Base-by-base conservation (phyloP, 2,113 vertebrate species). In the Blennius ocellaris region DNA sequence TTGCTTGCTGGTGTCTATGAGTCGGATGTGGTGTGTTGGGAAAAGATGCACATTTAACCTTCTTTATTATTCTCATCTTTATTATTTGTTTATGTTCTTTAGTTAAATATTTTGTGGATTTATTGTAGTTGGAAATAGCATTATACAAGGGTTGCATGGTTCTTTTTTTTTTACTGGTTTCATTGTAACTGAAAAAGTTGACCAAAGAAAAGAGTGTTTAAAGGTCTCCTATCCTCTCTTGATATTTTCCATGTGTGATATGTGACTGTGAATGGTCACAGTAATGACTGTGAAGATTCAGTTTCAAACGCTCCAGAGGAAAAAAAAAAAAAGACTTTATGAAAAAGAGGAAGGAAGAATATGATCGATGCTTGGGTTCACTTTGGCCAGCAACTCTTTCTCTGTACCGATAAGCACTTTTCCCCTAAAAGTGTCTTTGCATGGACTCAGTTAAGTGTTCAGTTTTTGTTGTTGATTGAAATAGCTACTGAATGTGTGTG, bases 391-490 rank as follows among this genome's bases (percentile, higher is more conserved):
- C 73, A 81, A 62, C 73, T 73, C 66, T 39, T 43, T 11, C 55
- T 59, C 49, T 6, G 8, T 44, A 2, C 17, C 17, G 15, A 2
- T 0, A 48, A 52, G 47, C 8, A 11, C 12, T 54, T 38, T 61
- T 41, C 39, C 38, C 47, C 43, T 43, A 30, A 30, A 30, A 30
- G 21, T 11, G 0, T 57, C 68, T 62, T 38, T 72, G 68, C 49
- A 73, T 51, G 54, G 75, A 73, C 68, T 75, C 68, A 43, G 63
- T 87, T 81, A 81, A 71, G 73, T 66, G 65, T 69, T 81, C 30
- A 6, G 72, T 78, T 67, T 60, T 68, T 11, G 69, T 80, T 80
- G 84, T 80, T 87, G 89, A 91, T 84, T 81, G 86, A 89, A 84
- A 76, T 36, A 48, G 84, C 88, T 84, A 51, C 84, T 61, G 82